Percentiles rank a stretch among this genome's conserved stretches.
phyloP scores from a whole-genome alignment of 2,797 vertebrate species.

The Phaenicophaeus curvirostris region DNA sequence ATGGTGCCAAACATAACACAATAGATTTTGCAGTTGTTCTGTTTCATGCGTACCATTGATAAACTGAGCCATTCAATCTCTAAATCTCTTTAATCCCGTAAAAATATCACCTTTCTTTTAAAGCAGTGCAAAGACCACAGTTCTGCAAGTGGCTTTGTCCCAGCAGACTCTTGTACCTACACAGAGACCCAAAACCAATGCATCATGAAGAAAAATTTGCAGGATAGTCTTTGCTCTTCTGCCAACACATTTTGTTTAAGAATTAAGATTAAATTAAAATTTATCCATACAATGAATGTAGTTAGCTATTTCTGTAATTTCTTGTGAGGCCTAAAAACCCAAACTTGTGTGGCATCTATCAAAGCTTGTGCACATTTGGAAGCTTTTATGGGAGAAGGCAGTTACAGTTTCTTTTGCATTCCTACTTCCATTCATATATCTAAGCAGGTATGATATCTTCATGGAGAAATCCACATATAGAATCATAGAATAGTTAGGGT shows the following conservation, averaged over 20 bases:
- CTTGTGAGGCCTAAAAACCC: neutral
- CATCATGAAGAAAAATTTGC: accelerated
- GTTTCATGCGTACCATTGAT: neutral
- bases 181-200: neutral
- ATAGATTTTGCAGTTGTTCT: neutral
- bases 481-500: too few relatives aligned
- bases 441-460: neutral
- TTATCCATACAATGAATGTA: neutral
- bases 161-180: neutral
- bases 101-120: neutral
- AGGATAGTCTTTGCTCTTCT: neutral
- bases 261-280: neutral
- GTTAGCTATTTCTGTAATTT: neutral
- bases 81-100: neutral
- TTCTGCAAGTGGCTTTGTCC: neutral
- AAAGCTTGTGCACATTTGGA: neutral
- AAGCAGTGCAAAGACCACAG: neutral
- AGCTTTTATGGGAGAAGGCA: neutral
- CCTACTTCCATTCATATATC: neutral
- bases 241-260: neutral
- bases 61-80: neutral
- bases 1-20: neutral
- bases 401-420: neutral
- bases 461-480: neutral
- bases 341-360: neutral